Evolutionary conservation across 2,797 vertebrate species (phyloP).

Genomic region (Sphaeramia orbicularis): DNA sequence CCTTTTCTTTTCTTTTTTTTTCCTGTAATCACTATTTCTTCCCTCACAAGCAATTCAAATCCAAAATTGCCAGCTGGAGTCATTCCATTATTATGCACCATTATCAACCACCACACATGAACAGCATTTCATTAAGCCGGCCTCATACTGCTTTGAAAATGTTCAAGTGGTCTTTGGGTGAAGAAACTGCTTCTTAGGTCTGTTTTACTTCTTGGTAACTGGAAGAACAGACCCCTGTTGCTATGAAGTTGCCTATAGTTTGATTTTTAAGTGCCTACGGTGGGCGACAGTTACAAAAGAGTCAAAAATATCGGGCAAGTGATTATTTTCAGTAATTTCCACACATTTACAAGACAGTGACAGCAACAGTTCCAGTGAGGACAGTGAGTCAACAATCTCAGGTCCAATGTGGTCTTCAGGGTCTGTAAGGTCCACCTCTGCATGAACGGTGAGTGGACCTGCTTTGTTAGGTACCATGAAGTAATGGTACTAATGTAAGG

Average conservation of each 20-base stretch:
- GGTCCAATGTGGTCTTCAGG: no score
- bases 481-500: no score
- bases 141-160: constrained; percentile 19
- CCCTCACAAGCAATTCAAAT: constrained; percentile 21
- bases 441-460: no score
- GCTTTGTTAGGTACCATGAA: no score
- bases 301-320: no score
- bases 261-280: no score
- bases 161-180: constrained; percentile 21
- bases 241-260: neutral
- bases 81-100: constrained; percentile 30
- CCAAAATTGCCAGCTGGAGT: constrained; percentile 31
- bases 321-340: no score
- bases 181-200: constrained; percentile 18
- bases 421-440: no score
- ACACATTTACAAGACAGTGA: no score
- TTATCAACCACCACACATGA: constrained; percentile 39
- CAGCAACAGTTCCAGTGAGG: no score
- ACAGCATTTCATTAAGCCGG: constrained; percentile 30
- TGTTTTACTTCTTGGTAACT: constrained; percentile 28
- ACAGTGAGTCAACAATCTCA: no score
- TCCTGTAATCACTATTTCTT: constrained; percentile 25
- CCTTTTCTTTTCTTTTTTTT: constrained; percentile 13
- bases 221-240: neutral
- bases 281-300: no score